Evolutionary conservation across 1,140 invertebrate genomes (phyloP).

Genomic region (Pseudomyrmex flavicornis): DNA sequence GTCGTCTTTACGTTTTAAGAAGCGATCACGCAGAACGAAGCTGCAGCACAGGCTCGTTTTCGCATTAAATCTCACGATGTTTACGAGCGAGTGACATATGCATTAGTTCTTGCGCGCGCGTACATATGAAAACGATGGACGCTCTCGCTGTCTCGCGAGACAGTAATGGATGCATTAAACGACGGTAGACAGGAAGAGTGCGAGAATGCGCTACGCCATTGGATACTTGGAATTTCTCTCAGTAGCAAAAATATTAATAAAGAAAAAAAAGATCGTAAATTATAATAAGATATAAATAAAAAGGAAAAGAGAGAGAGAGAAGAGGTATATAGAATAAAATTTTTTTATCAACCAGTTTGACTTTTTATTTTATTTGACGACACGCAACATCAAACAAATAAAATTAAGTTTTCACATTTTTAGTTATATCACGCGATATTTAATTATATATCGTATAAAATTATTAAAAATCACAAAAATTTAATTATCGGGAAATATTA

Average conservation of each 20-base stretch:
- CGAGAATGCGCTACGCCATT: background rate
- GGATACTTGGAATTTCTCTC: constrained; percentile 8
- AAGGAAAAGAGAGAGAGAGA: background rate
- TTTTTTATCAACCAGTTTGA: too few relatives aligned
- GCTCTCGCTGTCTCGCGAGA: background rate
- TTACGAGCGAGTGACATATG: constrained; percentile 32
- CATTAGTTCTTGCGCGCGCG: constrained; percentile 13
- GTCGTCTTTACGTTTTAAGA: background rate
- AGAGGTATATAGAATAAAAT: too few relatives aligned
- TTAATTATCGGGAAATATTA: too few relatives aligned
- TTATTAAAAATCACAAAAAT: too few relatives aligned
- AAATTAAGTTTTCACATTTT: too few relatives aligned
- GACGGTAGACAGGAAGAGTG: background rate
- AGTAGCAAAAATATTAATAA: background rate
- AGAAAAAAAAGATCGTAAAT: background rate
- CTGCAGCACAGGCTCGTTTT: constrained; percentile 16
- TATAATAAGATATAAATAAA: too few relatives aligned
- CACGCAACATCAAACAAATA: too few relatives aligned
- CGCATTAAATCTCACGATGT: constrained; percentile 40
- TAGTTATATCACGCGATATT: too few relatives aligned
- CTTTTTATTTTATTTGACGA: too few relatives aligned
- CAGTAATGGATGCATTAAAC: constrained; percentile 21
- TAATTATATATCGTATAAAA: too few relatives aligned
- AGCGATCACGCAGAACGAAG: constrained; percentile 36
- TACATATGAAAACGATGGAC: too few relatives aligned